These are phyloP conservation scores for Zoanthus sociatus DNA, from an alignment of 92 coral and sea anemone species.

Conservation along the genomic window DNA sequence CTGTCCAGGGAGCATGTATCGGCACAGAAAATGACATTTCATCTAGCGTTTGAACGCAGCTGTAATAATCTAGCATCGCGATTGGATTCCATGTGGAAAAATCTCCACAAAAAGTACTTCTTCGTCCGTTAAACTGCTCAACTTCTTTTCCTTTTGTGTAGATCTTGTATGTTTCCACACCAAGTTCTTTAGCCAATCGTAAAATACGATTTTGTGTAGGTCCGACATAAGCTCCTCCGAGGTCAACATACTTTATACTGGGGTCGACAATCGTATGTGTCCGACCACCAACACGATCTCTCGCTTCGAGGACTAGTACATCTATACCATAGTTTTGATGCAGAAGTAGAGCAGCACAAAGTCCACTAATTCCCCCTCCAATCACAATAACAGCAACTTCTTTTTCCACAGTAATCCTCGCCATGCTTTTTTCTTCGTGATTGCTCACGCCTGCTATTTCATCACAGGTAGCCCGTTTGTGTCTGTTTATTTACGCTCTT, in stretches of 20 bases:
- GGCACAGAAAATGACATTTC: slow-evolving; percentile 80
- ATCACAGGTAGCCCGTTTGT: no score
- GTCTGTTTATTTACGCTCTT: no score
- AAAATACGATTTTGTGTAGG: slow-evolving; percentile 95
- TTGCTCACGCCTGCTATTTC: no score
- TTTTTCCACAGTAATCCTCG: background rate
- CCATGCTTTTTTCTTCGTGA: no score
- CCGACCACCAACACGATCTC: slow-evolving; percentile 99
- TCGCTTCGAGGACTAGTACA: slow-evolving; percentile 84
- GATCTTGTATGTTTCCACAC: slow-evolving; percentile 85
- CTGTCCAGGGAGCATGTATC: slow-evolving; percentile 85
- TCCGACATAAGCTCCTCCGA: slow-evolving; percentile 97
- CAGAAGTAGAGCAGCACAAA: slow-evolving; percentile 91
- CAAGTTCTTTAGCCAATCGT: slow-evolving; percentile 93
- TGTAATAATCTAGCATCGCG: slow-evolving; percentile 89
- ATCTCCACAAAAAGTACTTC: slow-evolving; percentile 77
- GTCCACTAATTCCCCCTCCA: slow-evolving; percentile 98
- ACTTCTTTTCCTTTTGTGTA: slow-evolving; percentile 78
- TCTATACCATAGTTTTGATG: slow-evolving; percentile 67
- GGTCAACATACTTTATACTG: slow-evolving; percentile 82
- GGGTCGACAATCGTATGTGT: slow-evolving; percentile 85
- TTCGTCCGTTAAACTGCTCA: slow-evolving; percentile 81
- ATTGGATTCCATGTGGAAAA: slow-evolving; percentile 91
- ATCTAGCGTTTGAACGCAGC: slow-evolving; percentile 76
- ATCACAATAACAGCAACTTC: slow-evolving; percentile 79